phyloP scores from a whole-genome alignment of 2,113 vertebrate genomes.

The Typhlomys cinereus region DNA sequence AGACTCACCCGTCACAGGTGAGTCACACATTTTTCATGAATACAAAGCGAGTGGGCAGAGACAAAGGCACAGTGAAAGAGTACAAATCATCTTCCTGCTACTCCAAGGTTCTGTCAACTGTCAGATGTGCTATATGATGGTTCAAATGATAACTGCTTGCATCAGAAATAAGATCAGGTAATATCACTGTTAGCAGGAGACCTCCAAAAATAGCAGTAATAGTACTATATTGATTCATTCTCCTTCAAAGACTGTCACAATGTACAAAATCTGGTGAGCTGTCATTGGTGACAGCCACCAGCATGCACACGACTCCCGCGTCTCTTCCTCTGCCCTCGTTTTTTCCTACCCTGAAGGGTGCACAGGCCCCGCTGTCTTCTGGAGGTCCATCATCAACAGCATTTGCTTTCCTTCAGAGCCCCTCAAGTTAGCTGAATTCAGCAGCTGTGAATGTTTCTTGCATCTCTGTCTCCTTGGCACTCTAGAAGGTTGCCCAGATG shows the following conservation, averaged over 20 bases:
- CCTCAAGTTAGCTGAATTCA: not conserved
- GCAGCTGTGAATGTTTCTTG: not conserved
- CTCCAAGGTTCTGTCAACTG: slow-evolving; percentile 52
- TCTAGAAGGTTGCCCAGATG: not conserved
- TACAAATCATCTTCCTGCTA: not conserved
- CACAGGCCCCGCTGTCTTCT: not conserved
- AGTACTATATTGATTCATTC: slow-evolving; percentile 35
- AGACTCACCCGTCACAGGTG: slow-evolving; percentile 14
- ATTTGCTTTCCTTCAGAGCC: not conserved
- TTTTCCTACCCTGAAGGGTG: not conserved
- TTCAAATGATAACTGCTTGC: slow-evolving; percentile 29
- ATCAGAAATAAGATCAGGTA: slow-evolving; percentile 6
- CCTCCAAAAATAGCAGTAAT: slow-evolving; percentile 52
- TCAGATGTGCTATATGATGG: slow-evolving; percentile 26
- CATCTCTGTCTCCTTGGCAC: not conserved
- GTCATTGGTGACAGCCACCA: not conserved
- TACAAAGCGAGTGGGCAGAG: slow-evolving; percentile 32
- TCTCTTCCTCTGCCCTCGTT: not conserved
- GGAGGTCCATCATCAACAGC: not conserved
- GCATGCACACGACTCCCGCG: not conserved
- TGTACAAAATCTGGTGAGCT: not conserved
- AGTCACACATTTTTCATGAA: not conserved
- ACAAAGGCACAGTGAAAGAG: slow-evolving; percentile 29
- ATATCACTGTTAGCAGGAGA: not conserved
- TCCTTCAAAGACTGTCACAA: slow-evolving; percentile 40